phyloP scores from a whole-genome alignment of 1,140 invertebrate genomes.

The Drosophila ohnishii region DNA sequence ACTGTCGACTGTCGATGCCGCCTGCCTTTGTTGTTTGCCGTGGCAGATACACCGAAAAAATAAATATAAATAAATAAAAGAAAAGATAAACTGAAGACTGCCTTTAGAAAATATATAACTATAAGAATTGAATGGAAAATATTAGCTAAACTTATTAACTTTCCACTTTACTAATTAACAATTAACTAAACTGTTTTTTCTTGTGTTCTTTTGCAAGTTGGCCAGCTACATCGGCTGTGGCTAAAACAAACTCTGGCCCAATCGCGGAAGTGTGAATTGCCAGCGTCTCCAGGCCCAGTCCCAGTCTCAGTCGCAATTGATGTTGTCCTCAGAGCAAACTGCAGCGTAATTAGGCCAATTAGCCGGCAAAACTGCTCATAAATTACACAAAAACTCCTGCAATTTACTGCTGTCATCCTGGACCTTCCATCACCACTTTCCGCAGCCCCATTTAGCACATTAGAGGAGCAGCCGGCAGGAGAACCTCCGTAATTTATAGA shows the following conservation, averaged over 20 bases:
- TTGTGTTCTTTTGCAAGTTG: slow-evolving; percentile 5
- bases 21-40: slow-evolving; percentile 74
- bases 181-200: neutral
- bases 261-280: slow-evolving; percentile 78
- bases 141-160: too few species aligned
- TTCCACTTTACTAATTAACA: too few species aligned
- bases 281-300: slow-evolving; percentile 23
- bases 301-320: slow-evolving; percentile 22
- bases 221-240: slow-evolving; percentile 11
- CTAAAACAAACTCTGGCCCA: slow-evolving; percentile 42
- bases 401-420: slow-evolving; percentile 45
- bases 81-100: neutral
- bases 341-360: slow-evolving; percentile 77
- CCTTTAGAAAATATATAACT: neutral
- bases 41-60: slow-evolving; percentile 14
- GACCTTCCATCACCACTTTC: slow-evolving; percentile 13
- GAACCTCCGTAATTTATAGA: slow-evolving; percentile 49
- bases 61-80: neutral
- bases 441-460: slow-evolving; percentile 57
- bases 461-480: slow-evolving; percentile 50
- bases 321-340: slow-evolving; percentile 36
- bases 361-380: slow-evolving; percentile 70
- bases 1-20: slow-evolving; percentile 55
- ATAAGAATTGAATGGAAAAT: too few species aligned
- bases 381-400: slow-evolving; percentile 67